Conservation (phyloP, 2,888 invertebrate species). For the Arctia plantaginis region DNA sequence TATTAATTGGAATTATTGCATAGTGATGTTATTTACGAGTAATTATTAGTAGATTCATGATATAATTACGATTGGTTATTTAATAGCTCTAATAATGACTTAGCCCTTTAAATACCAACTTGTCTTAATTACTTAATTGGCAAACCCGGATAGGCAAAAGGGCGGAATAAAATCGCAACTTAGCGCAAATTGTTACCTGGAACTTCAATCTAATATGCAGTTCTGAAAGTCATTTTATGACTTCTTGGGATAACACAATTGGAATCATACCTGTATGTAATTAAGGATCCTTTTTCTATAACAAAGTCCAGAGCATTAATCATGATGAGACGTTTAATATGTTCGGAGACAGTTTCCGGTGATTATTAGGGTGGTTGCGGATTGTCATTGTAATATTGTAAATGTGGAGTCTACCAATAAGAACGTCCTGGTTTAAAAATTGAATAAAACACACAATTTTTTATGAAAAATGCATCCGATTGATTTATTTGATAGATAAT, state of each 20-base stretch:
- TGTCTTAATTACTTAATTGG: conserved; percentile 44
- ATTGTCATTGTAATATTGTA: not conserved
- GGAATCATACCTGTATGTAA: not conserved
- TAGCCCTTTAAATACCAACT: conserved; percentile 32
- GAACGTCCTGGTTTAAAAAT: too few relatives aligned
- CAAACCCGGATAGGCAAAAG: conserved; percentile 29
- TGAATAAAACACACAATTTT: too few relatives aligned
- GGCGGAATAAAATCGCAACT: conserved; percentile 33
- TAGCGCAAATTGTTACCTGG: conserved; percentile 37
- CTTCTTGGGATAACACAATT: not conserved
- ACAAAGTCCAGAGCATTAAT: not conserved
- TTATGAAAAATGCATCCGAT: too few relatives aligned
- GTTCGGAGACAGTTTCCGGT: conserved; percentile 8
- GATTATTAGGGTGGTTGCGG: not conserved
- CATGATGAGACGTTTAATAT: not conserved
- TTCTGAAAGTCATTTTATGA: conserved; percentile 39
- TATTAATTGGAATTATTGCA: not conserved
- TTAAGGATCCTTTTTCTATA: not conserved
- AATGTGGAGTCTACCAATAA: too few relatives aligned
- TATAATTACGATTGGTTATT: conserved; percentile 15
- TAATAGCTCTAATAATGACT: conserved; percentile 26
- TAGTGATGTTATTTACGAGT: conserved; percentile 8
- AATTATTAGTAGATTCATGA: conserved; percentile 14
- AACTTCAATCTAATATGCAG: conserved; percentile 28
- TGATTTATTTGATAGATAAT: too few relatives aligned